These are phyloP conservation scores for Siphamia tubifer DNA, from an alignment of 2,113 vertebrate species.

Conservation along the genomic window DNA sequence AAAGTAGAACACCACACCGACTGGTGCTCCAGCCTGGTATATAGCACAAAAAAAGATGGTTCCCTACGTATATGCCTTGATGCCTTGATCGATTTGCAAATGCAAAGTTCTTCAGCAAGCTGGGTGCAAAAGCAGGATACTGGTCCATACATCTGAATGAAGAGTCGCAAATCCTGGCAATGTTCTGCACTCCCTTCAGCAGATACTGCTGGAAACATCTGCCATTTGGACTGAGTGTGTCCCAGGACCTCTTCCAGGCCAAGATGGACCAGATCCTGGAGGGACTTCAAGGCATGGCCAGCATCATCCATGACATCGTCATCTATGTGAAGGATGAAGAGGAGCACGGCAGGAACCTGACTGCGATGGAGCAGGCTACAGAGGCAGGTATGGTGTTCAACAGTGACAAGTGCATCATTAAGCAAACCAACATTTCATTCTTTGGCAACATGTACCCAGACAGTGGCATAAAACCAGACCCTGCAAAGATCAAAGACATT, in stretches of 20 bases:
- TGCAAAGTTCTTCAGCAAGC: constrained; percentile 9
- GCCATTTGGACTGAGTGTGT: neutral
- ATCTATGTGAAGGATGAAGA: neutral
- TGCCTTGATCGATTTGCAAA: no score
- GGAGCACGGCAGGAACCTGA: constrained; percentile 2
- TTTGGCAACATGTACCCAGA: constrained; percentile 11
- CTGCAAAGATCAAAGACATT: neutral
- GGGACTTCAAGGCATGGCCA: neutral
- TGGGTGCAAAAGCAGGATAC: constrained; percentile 13
- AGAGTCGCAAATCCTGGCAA: neutral
- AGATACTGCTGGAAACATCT: constrained; percentile 14
- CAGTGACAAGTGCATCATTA: neutral
- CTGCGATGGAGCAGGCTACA: neutral
- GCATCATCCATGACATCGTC: neutral
- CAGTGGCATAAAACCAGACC: neutral
- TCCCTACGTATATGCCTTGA: neutral
- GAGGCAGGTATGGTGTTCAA: constrained; percentile 2
- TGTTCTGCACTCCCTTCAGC: neutral
- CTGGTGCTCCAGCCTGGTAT: constrained; percentile 3
- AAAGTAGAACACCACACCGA: constrained; percentile 6
- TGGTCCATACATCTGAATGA: constrained; percentile 23
- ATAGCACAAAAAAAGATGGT: constrained; percentile 1
- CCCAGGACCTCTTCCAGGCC: neutral
- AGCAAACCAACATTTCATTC: neutral
- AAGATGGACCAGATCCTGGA: constrained; percentile 8